Evolutionary conservation across 2,888 invertebrate species (phyloP).

Genomic region (Eilema caniola): DNA sequence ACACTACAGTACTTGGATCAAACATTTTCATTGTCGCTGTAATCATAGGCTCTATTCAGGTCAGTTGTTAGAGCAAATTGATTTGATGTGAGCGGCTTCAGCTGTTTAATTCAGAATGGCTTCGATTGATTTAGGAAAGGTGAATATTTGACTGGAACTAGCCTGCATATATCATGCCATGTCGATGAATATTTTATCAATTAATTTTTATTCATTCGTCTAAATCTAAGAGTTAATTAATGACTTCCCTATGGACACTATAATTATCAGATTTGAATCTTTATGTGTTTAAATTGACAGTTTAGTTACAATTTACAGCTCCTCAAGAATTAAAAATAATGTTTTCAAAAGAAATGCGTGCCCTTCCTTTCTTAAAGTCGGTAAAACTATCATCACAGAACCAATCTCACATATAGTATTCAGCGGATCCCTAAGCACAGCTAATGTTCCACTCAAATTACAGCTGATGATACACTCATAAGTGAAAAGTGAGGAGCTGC

Average conservation of each 20-base stretch:
- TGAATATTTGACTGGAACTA: no score
- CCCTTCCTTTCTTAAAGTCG: neutral
- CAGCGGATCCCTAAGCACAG: neutral
- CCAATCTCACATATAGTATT: neutral
- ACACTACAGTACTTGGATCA: conserved; percentile 58
- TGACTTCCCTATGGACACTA: neutral
- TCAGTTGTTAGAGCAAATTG: conserved; percentile 38
- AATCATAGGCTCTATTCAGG: conserved; percentile 64
- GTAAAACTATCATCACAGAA: neutral
- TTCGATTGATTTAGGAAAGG: neutral
- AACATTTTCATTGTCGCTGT: conserved; percentile 61
- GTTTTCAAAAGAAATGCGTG: no score
- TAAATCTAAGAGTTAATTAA: neutral
- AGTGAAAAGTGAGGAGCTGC: conserved; percentile 27
- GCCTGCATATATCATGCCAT: no score
- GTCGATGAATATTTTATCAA: neutral
- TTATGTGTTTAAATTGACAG: neutral
- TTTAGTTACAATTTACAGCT: no score
- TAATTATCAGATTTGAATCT: neutral
- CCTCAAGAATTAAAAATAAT: no score
- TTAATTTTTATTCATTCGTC: neutral
- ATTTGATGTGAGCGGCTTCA: neutral
- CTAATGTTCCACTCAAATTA: neutral
- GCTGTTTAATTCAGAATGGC: neutral
- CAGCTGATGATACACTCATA: neutral